Base-by-base conservation (phyloP, 1,140 invertebrate species). In the Ctenoplectra terminalis region DNA sequence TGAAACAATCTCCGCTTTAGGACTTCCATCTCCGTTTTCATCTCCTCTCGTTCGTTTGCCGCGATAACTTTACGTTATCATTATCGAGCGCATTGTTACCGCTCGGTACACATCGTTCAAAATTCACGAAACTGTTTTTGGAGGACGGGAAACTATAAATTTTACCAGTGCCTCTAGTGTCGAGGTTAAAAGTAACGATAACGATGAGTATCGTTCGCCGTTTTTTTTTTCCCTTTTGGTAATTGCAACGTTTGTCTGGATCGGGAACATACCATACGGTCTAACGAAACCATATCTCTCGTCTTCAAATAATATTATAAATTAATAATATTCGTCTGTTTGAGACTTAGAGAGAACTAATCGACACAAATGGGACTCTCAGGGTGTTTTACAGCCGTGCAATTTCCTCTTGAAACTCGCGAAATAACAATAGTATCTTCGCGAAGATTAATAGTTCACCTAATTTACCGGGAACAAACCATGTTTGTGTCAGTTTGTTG, bases 1-100 rank as follows among this genome's bases (percentile, higher is more conserved):
- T 72, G 77, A 72, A 72, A 79, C 77, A 72, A 79, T 79, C 77
- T 79, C 77, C 77, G 77, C 46, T 72, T 43, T 17, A 50, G 60
- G 67, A 40, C 67, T 72, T 43, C 56, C 77, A 79, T 79, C 77
- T 79, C 77, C 77, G 77, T 72, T 79, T 31, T 72, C 77, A 72
- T 72, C 77, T 72, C 56, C 67, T 52, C 29, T 52, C 20, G 26
- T 1, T 20, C 17, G 5, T 31, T 15, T 29, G 23, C 7, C 58
- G 56, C 56, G 77, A 79, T 79, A 79, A 72, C 77, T 79, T 52
- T 26, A 34, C 67, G 67, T 79, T 79, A 79, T 72, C 69, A 79
- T 79, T 79, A 79, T 79, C 77, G 77, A 66, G 73, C 20, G 73
- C 61, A 76, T 76, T 76, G 48, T 76, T 66, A 54, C 50, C n/a